Percentiles rank a stretch among this genome's conserved stretches.
phyloP scores from a whole-genome alignment of 2,888 invertebrate genomes.

The Ernsta delagoae region DNA sequence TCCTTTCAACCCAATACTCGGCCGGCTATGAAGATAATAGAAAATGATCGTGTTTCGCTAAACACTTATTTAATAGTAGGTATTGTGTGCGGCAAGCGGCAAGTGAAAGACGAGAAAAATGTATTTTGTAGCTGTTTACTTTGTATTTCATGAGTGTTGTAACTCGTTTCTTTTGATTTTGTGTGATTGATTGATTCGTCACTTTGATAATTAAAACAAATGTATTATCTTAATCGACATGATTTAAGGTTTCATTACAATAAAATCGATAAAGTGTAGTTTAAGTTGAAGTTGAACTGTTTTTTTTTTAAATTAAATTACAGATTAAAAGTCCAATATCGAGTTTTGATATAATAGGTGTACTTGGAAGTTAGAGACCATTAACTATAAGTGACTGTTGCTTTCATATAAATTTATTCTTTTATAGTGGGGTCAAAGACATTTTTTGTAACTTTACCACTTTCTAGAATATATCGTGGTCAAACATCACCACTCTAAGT shows the following conservation, averaged over 20 bases:
- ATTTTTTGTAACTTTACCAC: no score
- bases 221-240: not conserved
- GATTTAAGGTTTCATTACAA: not conserved
- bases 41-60: conserved; percentile 47
- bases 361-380: no score
- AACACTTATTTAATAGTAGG: conserved; percentile 30
- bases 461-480: no score
- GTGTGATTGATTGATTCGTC: not conserved
- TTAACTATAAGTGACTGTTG: no score
- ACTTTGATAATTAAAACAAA: not conserved
- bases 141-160: not conserved
- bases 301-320: no score
- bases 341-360: no score
- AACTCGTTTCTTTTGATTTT: not conserved
- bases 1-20: conserved; percentile 52
- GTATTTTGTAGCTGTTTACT: not conserved
- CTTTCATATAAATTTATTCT: no score
- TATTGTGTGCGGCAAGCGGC: conserved; percentile 17
- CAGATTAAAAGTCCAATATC: no score
- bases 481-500: no score
- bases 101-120: conserved; percentile 8
- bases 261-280: no score
- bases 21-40: conserved; percentile 55
- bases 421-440: no score
- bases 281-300: no score